Evolutionary conservation across 2,797 vertebrate species (phyloP).

Genomic region (Leptatherina wallacei): DNA sequence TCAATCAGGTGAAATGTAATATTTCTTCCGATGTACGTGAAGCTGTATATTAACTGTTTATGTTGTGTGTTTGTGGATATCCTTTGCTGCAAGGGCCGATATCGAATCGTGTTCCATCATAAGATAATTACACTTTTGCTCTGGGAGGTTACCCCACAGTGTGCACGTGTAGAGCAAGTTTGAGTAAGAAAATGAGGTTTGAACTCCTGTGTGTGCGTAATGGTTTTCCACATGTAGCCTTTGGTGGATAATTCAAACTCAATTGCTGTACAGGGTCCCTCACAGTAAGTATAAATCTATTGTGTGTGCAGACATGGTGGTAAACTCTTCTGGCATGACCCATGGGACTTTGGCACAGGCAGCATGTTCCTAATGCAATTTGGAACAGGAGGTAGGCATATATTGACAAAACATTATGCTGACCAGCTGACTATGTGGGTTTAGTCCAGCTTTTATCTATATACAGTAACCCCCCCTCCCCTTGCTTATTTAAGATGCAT

Average conservation of each 20-base stretch:
- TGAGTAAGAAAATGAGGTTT: conserved; percentile 41
- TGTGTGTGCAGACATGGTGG: conserved; percentile 20
- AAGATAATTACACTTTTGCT: conserved; percentile 71
- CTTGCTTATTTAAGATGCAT: conserved; percentile 41
- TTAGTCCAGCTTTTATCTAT: conserved; percentile 60
- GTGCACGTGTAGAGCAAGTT: conserved; percentile 23
- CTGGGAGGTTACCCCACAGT: conserved; percentile 49
- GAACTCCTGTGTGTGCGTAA: conserved; percentile 35
- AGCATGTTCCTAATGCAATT: conserved; percentile 42
- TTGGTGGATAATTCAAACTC: conserved; percentile 47
- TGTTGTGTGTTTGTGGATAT: conserved; percentile 38
- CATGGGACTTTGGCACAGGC: conserved; percentile 42
- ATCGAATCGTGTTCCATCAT: conserved; percentile 58
- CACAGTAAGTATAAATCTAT: conserved; percentile 33
- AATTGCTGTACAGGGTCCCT: conserved; percentile 34
- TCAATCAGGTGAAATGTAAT: conserved; percentile 77
- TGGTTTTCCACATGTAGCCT: conserved; percentile 36
- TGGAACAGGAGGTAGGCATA: conserved; percentile 48
- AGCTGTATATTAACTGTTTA: conserved; percentile 37
- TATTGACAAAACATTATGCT: conserved; percentile 22
- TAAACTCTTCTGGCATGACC: conserved; percentile 45
- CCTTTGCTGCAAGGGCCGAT: conserved; percentile 51
- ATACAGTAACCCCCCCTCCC: conserved; percentile 24
- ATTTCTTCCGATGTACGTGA: conserved; percentile 41
- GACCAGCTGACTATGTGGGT: conserved; percentile 41